Percentiles rank a stretch among this genome's conserved stretches.
Conservation (phyloP, 2,888 invertebrate genomes). For the Minunthozetes semirufus region DNA sequence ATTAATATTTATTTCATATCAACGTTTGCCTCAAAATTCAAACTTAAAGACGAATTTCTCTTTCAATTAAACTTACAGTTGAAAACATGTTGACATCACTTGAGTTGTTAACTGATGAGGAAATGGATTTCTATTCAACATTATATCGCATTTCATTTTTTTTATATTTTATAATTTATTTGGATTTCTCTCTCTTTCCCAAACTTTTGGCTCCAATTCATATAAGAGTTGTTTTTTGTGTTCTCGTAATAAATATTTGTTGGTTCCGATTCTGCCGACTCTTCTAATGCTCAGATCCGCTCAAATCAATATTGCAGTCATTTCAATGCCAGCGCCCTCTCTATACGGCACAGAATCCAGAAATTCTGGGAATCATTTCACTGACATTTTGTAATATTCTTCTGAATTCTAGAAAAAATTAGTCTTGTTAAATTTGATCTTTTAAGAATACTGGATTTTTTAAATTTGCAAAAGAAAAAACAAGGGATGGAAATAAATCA, state of each 20-base stretch:
- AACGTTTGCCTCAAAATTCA: too few relatives aligned
- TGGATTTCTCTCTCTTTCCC: background rate
- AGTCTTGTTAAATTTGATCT: too few relatives aligned
- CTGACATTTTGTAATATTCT: background rate
- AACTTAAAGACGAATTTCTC: too few relatives aligned
- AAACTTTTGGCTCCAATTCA: background rate
- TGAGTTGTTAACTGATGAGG: conserved; percentile 1
- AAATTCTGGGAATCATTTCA: too few relatives aligned
- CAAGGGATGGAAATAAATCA: too few relatives aligned
- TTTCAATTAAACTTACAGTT: background rate
- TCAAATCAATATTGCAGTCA: background rate
- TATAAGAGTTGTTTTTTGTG: background rate
- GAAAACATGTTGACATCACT: background rate
- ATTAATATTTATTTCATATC: too few relatives aligned
- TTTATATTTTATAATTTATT: background rate
- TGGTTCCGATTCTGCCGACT: background rate
- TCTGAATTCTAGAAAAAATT: too few relatives aligned
- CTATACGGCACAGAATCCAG: background rate
- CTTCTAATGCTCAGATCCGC: background rate
- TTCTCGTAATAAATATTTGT: background rate
- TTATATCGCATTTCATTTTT: background rate
- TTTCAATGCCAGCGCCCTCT: background rate
- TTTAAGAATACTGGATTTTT: too few relatives aligned
- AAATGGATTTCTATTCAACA: background rate
- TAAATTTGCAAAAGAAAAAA: too few relatives aligned